phyloP scores from a whole-genome alignment of 1,140 invertebrate genomes.

The Cataglyphis hispanica region DNA sequence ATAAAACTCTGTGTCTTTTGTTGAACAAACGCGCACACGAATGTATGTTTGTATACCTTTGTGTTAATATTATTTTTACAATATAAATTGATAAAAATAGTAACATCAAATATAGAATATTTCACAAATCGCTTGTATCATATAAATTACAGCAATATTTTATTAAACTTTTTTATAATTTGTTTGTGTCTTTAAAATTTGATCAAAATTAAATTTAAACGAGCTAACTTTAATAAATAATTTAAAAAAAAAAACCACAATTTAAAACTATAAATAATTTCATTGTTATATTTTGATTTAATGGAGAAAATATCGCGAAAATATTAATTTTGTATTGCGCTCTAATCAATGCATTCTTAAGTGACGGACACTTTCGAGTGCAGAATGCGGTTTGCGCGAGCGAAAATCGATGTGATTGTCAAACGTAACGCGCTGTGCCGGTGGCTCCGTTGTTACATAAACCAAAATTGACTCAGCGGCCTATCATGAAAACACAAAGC shows the following conservation, averaged over 20 bases:
- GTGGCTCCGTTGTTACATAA: slow-evolving; percentile 73
- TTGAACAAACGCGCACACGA: neutral
- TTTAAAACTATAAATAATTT: slow-evolving; percentile 8
- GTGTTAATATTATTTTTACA: slow-evolving; percentile 5
- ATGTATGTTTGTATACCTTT: neutral
- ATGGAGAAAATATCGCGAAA: neutral
- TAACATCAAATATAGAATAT: neutral
- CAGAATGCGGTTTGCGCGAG: slow-evolving; percentile 3
- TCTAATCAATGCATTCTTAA: neutral
- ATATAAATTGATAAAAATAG: neutral
- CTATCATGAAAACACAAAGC: slow-evolving; percentile 57
- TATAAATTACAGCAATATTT: neutral
- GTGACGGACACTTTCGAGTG: slow-evolving; percentile 10
- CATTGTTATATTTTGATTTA: neutral
- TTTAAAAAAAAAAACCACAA: neutral
- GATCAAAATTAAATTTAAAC: no score
- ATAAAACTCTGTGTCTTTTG: slow-evolving; percentile 9
- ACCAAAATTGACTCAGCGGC: slow-evolving; percentile 68
- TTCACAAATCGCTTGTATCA: neutral
- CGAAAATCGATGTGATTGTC: slow-evolving; percentile 45
- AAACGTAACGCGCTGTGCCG: slow-evolving; percentile 45
- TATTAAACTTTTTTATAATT: no score
- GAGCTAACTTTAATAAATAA: neutral
- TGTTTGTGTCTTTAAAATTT: no score
- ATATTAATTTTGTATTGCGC: neutral